These are phyloP conservation scores for Atta texana DNA, from an alignment of 1,140 invertebrate species.

Conservation along the genomic window DNA sequence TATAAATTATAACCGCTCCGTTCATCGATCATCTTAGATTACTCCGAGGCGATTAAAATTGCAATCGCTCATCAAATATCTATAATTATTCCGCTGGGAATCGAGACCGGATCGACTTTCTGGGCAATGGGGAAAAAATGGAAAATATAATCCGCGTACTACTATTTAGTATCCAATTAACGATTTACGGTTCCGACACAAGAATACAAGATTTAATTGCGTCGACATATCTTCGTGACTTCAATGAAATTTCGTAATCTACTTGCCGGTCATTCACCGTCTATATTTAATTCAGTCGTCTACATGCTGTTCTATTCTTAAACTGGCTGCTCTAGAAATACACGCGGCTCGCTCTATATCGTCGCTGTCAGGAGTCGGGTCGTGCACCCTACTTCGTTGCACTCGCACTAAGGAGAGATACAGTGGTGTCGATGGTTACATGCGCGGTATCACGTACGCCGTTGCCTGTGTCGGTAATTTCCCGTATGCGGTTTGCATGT, in stretches of 20 bases:
- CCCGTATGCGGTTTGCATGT: background rate
- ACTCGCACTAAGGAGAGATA: conserved; percentile 58
- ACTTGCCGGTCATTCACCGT: conserved; percentile 80
- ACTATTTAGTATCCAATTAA: background rate
- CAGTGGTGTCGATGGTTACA: conserved; percentile 6
- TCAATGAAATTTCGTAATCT: conserved; percentile 79
- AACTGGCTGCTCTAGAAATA: conserved; percentile 82
- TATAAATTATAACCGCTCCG: background rate
- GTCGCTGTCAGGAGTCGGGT: conserved; percentile 60
- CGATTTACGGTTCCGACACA: background rate
- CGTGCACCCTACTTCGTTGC: conserved; percentile 70
- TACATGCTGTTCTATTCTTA: conserved; percentile 82
- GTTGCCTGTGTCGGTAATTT: background rate
- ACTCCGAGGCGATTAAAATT: conserved; percentile 5
- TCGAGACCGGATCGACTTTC: background rate
- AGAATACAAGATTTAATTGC: background rate
- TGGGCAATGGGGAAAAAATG: background rate
- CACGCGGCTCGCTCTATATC: conserved; percentile 68
- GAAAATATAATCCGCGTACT: background rate
- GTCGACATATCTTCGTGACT: conserved; percentile 61
- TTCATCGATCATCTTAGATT: background rate
- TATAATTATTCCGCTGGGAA: conserved; percentile 10
- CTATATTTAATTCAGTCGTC: conserved; percentile 84
- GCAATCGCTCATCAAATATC: conserved; percentile 2
- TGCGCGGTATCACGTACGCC: background rate